Base-by-base conservation (phyloP, 2,797 vertebrate species). In the Prunella strophiata region DNA sequence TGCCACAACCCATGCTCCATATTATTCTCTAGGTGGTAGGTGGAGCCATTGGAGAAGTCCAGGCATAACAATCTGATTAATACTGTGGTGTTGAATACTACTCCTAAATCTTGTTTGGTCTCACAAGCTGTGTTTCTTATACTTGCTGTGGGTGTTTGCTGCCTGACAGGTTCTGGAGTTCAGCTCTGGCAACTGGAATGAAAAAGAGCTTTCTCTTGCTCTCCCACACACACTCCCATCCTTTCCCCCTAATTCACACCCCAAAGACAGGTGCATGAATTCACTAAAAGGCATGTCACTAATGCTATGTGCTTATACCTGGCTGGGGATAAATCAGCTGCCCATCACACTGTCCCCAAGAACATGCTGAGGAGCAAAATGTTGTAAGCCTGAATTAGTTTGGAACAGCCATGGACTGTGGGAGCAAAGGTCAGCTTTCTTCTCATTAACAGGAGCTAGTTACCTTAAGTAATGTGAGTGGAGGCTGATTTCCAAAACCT, bases 141-240 rank as follows among this genome's bases (percentile, higher is more conserved):
- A 29, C 25, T 76, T 73, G 63, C 81, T 89, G 59, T 87, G 89
- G 74, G 54, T 92, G 91, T 92, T 95, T 93, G 92, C 84, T 89
- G 86, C 91, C 43, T 87, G 86, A 58, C 86, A 73, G 77, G 74
- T 96, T 94, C 81, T 79, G 74, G 57, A 84, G 62, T 93, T 92
- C 0, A 1, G 20, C 47, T 94, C 71, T 92, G 62, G 59, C 55
- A 81, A 1, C 11, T 47, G 51, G 54, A 89, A 51, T 55, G 32
- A 81, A 75, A 93, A 59, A 15, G 59, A 88, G 26, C 55, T 89
- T 93, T 80, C 30, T 76, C 26, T 63, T 89, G 78, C 63, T 70
- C 55, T 88, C 81, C 62, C 73, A 76, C 57, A 52, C 0, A 0
- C 22, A 58, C 1, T 90, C 47, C 57, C 1, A 2, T 84, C 42